A percentile compares a stretch with the other conserved stretches of the same genome.
Conservation (phyloP, 2,888 invertebrate genomes). For the Corythucha ciliata region DNA sequence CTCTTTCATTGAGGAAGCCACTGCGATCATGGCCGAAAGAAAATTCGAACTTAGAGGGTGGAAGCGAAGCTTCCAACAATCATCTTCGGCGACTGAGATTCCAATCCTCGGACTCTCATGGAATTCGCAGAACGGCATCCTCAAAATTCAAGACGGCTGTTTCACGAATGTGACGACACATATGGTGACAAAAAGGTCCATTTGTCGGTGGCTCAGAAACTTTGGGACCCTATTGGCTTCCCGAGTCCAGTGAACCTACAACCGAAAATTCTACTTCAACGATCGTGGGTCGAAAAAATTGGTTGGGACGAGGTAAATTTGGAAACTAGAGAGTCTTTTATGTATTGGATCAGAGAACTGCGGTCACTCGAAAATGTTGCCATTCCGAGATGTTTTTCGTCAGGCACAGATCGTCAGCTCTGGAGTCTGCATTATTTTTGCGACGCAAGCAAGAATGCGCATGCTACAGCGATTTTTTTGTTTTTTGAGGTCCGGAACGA, state of each 20-base stretch:
- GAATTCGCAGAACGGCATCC: slow-evolving; percentile 17
- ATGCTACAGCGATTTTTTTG: too few species aligned
- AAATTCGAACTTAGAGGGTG: slow-evolving; percentile 25
- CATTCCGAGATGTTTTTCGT: too few species aligned
- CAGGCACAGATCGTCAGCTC: too few species aligned
- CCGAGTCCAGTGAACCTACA: slow-evolving; percentile 26
- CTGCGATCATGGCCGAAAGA: slow-evolving; percentile 10
- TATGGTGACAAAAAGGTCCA: slow-evolving; percentile 6
- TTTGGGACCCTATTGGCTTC: slow-evolving; percentile 35
- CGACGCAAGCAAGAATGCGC: too few species aligned
- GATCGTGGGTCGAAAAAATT: slow-evolving; percentile 13
- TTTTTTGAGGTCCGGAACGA: too few species aligned
- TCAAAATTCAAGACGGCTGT: slow-evolving; percentile 9
- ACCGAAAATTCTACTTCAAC: slow-evolving; percentile 33
- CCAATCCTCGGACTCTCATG: slow-evolving; percentile 22
- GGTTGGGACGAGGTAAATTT: too few species aligned
- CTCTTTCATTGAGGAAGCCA: neutral
- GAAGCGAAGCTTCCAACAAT: slow-evolving; percentile 10
- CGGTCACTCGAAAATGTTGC: too few species aligned
- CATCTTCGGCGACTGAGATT: neutral
- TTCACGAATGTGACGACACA: slow-evolving; percentile 12
- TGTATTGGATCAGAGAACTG: too few species aligned
- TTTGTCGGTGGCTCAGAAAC: slow-evolving; percentile 28
- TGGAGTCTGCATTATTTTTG: too few species aligned
- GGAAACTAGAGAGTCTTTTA: too few species aligned